Evolutionary conservation across 2,888 invertebrate species (phyloP).

Genomic region (Aleiodes leptofemur): DNA sequence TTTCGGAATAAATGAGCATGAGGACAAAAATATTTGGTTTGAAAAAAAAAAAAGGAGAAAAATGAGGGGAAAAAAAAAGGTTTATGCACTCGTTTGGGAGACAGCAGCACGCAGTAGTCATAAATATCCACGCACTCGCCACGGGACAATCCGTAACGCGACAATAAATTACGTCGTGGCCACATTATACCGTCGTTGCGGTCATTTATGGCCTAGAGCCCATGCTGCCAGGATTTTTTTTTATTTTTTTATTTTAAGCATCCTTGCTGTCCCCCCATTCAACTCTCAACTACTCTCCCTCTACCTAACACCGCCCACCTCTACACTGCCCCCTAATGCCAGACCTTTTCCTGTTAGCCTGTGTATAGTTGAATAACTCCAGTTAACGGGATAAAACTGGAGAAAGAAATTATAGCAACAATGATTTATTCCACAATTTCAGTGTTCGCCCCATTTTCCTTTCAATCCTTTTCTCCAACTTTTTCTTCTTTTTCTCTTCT

Average conservation of each 20-base stretch:
- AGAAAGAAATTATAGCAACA: slow-evolving; percentile 18
- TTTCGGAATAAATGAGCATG: slow-evolving; percentile 9
- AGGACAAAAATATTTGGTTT: neutral
- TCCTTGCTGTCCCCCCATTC: neutral
- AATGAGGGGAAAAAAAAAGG: slow-evolving; percentile 25
- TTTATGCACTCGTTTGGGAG: slow-evolving; percentile 42
- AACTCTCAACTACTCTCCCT: no score
- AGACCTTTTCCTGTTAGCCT: slow-evolving; percentile 6
- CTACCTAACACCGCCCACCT: neutral
- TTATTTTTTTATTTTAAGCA: slow-evolving; percentile 41
- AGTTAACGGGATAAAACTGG: slow-evolving; percentile 2
- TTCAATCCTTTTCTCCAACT: neutral
- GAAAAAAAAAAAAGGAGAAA: slow-evolving; percentile 4
- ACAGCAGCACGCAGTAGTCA: slow-evolving; percentile 47
- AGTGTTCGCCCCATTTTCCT: neutral
- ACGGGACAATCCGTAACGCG: slow-evolving; percentile 45
- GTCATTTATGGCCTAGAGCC: slow-evolving; percentile 43
- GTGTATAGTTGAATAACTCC: slow-evolving; percentile 12
- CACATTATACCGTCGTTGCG: slow-evolving; percentile 49
- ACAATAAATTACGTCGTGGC: slow-evolving; percentile 49
- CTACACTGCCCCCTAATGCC: neutral
- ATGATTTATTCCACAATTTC: slow-evolving; percentile 16
- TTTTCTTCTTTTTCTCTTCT: neutral
- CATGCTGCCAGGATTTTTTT: slow-evolving; percentile 34
- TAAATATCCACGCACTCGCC: slow-evolving; percentile 43